These are phyloP conservation scores for Eulemur coronatus DNA, from an alignment of 2,797 vertebrate species.

Conservation along the genomic window DNA sequence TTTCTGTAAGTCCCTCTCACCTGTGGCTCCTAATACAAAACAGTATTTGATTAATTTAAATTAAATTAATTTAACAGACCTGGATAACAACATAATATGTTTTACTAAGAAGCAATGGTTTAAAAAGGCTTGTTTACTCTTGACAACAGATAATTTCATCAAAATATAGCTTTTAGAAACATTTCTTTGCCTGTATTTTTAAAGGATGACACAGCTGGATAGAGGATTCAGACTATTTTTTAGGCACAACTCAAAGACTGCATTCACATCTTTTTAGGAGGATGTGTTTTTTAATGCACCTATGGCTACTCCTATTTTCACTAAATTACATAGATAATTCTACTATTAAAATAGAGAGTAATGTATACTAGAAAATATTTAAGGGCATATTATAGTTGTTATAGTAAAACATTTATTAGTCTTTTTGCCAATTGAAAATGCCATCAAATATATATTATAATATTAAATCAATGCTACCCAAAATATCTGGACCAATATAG, in stretches of 20 bases:
- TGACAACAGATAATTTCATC: conserved; percentile 8
- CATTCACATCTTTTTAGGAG: conserved; percentile 5
- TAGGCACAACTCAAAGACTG: conserved; percentile 1
- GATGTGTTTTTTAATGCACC: neutral
- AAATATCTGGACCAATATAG: neutral
- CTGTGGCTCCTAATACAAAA: neutral
- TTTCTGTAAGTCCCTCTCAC: conserved; percentile 28
- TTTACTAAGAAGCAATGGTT: conserved; percentile 32
- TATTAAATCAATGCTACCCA: conserved; percentile 35
- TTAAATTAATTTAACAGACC: conserved; percentile 24
- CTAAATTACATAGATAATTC: conserved; percentile 37
- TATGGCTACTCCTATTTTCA: conserved; percentile 36
- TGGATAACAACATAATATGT: neutral
- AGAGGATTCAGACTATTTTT: neutral
- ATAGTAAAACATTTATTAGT: neutral
- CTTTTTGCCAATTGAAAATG: conserved; percentile 46
- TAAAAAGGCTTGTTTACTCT: conserved; percentile 30
- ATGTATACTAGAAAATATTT: neutral
- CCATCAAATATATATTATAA: conserved; percentile 43
- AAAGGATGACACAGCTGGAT: conserved; percentile 11
- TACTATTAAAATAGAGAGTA: conserved; percentile 15
- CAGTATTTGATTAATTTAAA: conserved; percentile 9
- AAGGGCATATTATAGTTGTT: neutral
- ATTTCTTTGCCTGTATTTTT: conserved; percentile 26
- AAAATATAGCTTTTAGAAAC: neutral